A percentile compares a stretch with the other conserved stretches of the same genome.
These are phyloP conservation scores for Thripadectes ignobilis DNA, from an alignment of 2,797 vertebrate species.

Conservation along the genomic window DNA sequence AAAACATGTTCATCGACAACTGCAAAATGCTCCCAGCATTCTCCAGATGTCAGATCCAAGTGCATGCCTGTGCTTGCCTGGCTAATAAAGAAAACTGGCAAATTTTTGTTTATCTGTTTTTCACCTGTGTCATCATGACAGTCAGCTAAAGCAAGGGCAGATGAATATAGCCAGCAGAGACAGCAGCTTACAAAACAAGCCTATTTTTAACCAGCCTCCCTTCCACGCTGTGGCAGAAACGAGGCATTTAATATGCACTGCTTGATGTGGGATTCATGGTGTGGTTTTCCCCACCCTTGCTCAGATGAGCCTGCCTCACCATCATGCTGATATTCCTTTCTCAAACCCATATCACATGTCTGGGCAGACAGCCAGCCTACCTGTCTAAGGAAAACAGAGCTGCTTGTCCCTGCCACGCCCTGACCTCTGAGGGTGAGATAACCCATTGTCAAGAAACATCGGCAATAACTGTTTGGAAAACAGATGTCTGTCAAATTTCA, in stretches of 20 bases:
- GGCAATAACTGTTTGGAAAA: slow-evolving; percentile 33
- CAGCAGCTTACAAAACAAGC: slow-evolving; percentile 29
- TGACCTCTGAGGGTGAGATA: background rate
- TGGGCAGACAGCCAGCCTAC: slow-evolving; percentile 38
- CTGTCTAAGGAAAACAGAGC: slow-evolving; percentile 58
- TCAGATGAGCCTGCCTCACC: background rate
- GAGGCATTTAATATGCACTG: background rate
- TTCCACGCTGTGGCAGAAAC: slow-evolving; percentile 6
- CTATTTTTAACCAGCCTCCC: slow-evolving; percentile 59
- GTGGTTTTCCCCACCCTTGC: slow-evolving; percentile 33
- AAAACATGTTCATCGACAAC: background rate
- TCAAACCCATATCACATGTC: background rate
- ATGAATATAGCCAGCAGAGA: slow-evolving; percentile 2
- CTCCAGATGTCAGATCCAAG: background rate
- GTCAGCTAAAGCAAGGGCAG: slow-evolving; percentile 7
- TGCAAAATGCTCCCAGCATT: background rate
- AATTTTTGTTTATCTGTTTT: slow-evolving; percentile 32
- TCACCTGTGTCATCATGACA: slow-evolving; percentile 45
- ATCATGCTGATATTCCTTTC: background rate
- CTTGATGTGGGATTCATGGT: slow-evolving; percentile 31
- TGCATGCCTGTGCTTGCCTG: background rate
- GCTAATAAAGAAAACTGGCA: slow-evolving; percentile 9
- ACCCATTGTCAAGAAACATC: background rate
- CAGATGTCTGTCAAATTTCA: background rate
- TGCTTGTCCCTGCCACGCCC: slow-evolving; percentile 37